Evolutionary conservation across 2,888 invertebrate species (phyloP), one percentile per base, ranked within the genome.

Genomic region (Agyllia agylla): DNA sequence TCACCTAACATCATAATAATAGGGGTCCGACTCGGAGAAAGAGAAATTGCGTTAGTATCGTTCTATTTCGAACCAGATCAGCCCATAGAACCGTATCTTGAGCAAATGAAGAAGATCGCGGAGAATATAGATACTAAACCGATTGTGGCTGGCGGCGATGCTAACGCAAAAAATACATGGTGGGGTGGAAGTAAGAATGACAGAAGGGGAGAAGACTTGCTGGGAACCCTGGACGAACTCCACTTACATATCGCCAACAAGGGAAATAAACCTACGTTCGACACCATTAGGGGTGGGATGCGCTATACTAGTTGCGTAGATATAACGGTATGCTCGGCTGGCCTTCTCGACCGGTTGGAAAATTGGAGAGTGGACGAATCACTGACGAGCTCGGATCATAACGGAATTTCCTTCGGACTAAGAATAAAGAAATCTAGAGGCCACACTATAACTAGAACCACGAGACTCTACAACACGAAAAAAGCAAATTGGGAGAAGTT

Each of bases 31-130:
- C 38, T 38, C 42, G 8, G n/a, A 9, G 87, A 87, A 30, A 85
- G 89, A 80, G 24, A 73, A 6, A 49, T 89, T 35, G 77, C 85
- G 1, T 27, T 75, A 1, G 79, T 85, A 3, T 87, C 87, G 4
- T 85, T 31, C 27, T 89, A 89, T 27, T 89, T 89, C 24, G 87
- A 89, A 31, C 82, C 87, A 0, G 83, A 85, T 38, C 64, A 77
- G 4, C 79, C 79, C 13, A 79, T 42, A 11, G 15, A 6, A 4
- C 79, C 79, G 42, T 42, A 42, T 27, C 1, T 79, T 2, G 24
- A 78, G 38, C 35, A 78, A 13, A 11, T 78, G 2, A 24, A 38
- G 6, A 20, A 35, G 11, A 78, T 78, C 0, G 20, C 24, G 15
- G 1, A 5, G 1, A 3, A 20, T 8, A 20, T 15, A 0, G 35